Evolutionary conservation across 2,113 vertebrate genomes (phyloP).

Genomic region (Micromys minutus): DNA sequence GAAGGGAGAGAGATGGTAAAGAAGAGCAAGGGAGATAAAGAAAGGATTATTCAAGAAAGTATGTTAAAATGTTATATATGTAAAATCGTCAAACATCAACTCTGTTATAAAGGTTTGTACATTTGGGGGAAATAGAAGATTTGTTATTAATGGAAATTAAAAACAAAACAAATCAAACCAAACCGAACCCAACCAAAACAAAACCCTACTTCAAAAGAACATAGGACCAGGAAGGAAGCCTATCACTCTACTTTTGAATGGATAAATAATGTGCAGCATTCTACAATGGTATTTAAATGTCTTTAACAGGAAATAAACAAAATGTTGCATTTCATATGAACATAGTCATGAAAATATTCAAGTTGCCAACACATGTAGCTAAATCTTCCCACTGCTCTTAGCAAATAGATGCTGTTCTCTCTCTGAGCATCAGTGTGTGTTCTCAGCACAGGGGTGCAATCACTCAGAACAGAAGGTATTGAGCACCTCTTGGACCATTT

Average conservation of each 20-base stretch:
- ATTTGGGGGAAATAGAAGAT: neutral
- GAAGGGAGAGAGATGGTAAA: neutral
- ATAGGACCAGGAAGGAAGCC: neutral
- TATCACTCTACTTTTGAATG: neutral
- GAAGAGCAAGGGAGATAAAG: neutral
- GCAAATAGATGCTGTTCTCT: neutral
- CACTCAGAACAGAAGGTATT: constrained; percentile 71
- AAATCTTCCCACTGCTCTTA: constrained; percentile 53
- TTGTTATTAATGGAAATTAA: neutral
- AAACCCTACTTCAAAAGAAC: neutral
- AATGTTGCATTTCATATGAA: constrained; percentile 16
- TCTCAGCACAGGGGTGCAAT: constrained; percentile 44
- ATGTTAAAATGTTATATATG: too few species aligned
- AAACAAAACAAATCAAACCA: neutral
- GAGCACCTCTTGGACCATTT: constrained; percentile 62
- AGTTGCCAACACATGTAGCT: constrained; percentile 43
- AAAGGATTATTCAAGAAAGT: too few species aligned
- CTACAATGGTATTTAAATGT: neutral
- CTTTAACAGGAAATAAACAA: constrained; percentile 5
- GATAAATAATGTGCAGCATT: neutral
- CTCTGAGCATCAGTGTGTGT: constrained; percentile 46
- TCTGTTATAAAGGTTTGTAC: neutral
- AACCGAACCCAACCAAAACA: too few species aligned
- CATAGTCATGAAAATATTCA: constrained; percentile 49
- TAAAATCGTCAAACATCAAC: too few species aligned